Base-by-base conservation (phyloP, 2,888 invertebrate species). In the Athalia rosae region DNA sequence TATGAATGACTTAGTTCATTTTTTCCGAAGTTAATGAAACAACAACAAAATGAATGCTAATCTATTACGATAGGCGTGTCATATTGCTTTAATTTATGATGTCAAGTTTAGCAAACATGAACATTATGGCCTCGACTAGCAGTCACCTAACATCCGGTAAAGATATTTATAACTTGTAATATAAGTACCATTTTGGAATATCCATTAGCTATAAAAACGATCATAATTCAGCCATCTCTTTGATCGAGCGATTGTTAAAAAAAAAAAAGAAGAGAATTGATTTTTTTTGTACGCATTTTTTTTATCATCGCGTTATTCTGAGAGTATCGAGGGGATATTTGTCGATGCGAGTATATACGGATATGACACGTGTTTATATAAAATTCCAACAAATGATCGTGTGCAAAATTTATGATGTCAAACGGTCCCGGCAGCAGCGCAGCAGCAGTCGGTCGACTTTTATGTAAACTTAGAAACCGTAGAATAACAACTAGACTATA, bases 361-460 rank as follows among this genome's bases (percentile, higher is more conserved):
- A 9, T 67, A 67, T 41, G 15, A 62, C 4, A 8, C 4, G 41
- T 15, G 59, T 7, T 13, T 59, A 4, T 7, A 41, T 7, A 15
- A 41, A 62, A 13, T 28, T 28, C 28, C 28, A 28, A 28, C 28
- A 15, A 41, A 48, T 50, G 53, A 50, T 67, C 67, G 53, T 53
- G 67, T 53, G 67, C 67, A 67, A 67, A 67, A 67, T 67, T 67
- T 64, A 64, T 47, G 64, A 64, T n/a, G 47, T 64, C 64, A 47
- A 64, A 64, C 64, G 41, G 5, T n/a, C 13, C 64, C 15, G 5
- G 58, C n/a, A 11, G 9, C 28, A 28, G 28, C 28, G 28, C 28
- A 28, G 28, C 28, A 28, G n/a, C 53, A 6, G 4, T 53, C n/a
- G 4, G 50, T 67, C 53, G n/a, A 67, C 50, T 50, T 28, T 6